Percentiles rank a stretch among this genome's conserved stretches.
Evolutionary conservation across 2,113 vertebrate species (phyloP).

Genomic region (Aix galericulata): DNA sequence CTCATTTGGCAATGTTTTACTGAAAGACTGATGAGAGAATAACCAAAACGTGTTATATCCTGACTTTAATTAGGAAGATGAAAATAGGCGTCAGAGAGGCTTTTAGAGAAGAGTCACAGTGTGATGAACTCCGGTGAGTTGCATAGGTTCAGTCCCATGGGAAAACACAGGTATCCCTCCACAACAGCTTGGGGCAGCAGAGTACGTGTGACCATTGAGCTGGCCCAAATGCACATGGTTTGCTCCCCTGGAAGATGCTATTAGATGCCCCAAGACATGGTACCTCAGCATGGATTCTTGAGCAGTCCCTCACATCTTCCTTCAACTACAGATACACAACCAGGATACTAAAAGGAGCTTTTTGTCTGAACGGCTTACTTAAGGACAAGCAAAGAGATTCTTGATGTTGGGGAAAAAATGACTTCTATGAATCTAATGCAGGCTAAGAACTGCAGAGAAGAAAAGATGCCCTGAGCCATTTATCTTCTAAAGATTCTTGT

Average conservation of each 20-base stretch:
- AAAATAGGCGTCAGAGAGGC: background rate
- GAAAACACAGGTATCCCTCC: background rate
- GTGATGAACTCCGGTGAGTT: background rate
- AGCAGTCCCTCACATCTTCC: background rate
- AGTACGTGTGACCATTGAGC: background rate
- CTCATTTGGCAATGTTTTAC: background rate
- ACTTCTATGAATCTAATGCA: background rate
- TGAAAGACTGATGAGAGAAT: background rate
- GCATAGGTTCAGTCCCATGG: background rate
- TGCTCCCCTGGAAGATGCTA: background rate
- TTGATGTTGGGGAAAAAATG: background rate
- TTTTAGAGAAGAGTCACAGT: background rate
- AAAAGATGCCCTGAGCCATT: slow-evolving; percentile 32
- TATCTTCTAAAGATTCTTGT: slow-evolving; percentile 40
- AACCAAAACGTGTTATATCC: background rate
- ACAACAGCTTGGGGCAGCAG: background rate
- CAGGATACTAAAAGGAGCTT: background rate
- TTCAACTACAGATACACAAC: background rate
- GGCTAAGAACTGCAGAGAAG: slow-evolving; percentile 15
- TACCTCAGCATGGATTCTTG: background rate
- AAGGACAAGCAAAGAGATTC: background rate
- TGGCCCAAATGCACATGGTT: background rate
- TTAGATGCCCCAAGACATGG: background rate
- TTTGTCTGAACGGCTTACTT: background rate
- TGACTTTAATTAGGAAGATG: background rate